Evolutionary conservation across 2,888 invertebrate genomes (phyloP).

Genomic region (Dendrolimus houi): DNA sequence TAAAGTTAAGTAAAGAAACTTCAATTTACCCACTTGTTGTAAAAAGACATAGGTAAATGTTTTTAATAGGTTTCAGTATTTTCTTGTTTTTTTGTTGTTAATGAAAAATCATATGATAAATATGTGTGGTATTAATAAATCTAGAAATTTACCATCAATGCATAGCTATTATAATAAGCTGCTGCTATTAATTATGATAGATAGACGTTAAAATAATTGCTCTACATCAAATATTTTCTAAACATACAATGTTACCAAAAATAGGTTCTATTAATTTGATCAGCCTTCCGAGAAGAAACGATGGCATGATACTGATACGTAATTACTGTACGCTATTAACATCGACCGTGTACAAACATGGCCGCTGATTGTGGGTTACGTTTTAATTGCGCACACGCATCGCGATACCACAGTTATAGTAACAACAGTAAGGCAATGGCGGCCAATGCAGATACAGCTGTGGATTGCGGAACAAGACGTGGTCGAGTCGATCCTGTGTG

Average conservation of each 20-base stretch:
- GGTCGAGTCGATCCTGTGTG: too few species aligned
- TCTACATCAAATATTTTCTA: constrained; percentile 23
- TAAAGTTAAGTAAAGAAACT: too few species aligned
- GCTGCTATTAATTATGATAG: not conserved
- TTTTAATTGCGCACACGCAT: constrained; percentile 76
- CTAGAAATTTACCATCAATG: too few species aligned
- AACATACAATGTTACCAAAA: constrained; percentile 38
- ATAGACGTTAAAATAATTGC: constrained; percentile 1
- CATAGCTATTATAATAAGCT: not conserved
- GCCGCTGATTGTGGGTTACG: constrained; percentile 74
- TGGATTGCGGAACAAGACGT: too few species aligned
- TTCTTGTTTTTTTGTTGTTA: too few species aligned
- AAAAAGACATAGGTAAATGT: too few species aligned
- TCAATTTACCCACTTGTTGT: too few species aligned
- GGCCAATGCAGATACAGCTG: not conserved
- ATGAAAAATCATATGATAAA: too few species aligned
- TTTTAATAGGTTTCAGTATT: too few species aligned
- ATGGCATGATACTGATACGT: constrained; percentile 69
- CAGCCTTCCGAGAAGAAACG: constrained; percentile 71
- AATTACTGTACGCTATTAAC: constrained; percentile 74
- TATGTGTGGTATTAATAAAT: too few species aligned
- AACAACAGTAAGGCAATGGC: not conserved
- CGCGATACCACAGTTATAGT: constrained; percentile 28
- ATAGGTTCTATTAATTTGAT: constrained; percentile 71
- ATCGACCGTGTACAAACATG: constrained; percentile 76